Conservation (phyloP, 2,797 vertebrate species). For the Echiichthys vipera region DNA sequence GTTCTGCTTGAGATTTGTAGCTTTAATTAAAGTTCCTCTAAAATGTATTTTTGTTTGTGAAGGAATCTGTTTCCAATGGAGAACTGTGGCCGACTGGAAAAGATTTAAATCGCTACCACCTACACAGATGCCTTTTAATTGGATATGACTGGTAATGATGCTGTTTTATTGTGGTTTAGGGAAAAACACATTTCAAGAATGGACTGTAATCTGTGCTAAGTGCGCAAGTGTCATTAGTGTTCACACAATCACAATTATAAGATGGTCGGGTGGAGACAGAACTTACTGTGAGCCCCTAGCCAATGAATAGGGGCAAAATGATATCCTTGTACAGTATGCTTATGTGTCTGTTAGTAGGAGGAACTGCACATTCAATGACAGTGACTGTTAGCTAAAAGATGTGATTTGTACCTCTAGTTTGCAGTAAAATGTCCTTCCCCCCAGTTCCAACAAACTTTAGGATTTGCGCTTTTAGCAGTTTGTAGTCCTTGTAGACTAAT, state of each 20-base stretch:
- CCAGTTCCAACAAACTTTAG: conserved; percentile 29
- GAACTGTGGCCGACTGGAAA: conserved; percentile 26
- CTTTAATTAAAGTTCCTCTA: conserved; percentile 15
- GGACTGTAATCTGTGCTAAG: not conserved
- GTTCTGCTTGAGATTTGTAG: conserved; percentile 17
- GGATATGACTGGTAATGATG: not conserved
- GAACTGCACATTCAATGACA: not conserved
- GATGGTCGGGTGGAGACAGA: not conserved
- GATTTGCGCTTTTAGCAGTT: conserved; percentile 55
- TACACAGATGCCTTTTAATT: conserved; percentile 48
- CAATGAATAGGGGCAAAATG: not conserved
- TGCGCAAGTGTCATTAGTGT: not conserved
- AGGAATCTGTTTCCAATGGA: conserved; percentile 18
- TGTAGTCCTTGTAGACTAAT: conserved; percentile 60
- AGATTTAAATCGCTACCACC: conserved; percentile 34
- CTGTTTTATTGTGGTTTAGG: conserved; percentile 15
- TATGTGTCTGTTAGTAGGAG: not conserved
- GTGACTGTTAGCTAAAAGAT: conserved; percentile 1
- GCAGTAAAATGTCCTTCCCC: conserved; percentile 11
- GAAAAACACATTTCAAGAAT: conserved; percentile 9
- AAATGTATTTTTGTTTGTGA: conserved; percentile 18
- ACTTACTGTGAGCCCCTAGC: not conserved
- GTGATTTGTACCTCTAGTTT: conserved; percentile 29
- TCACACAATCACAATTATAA: not conserved
- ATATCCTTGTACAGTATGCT: not conserved